Evolutionary conservation across 2,797 vertebrate species (phyloP), one percentile per base, ranked within the genome.

Genomic region (Remorina albescens): DNA sequence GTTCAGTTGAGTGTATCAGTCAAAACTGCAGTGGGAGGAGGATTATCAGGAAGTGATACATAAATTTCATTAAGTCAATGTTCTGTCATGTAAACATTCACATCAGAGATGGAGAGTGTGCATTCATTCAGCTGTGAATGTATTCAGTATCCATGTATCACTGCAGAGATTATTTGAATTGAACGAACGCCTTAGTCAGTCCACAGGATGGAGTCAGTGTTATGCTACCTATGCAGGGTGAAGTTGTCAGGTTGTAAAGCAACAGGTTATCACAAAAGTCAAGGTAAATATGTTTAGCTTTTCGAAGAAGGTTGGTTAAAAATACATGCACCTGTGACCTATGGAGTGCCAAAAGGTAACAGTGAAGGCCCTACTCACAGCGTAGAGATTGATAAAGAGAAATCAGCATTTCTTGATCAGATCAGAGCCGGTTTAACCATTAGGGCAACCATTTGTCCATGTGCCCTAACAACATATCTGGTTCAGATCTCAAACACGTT

Each of bases 211-310:
- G 25, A 76, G 59, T 49, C 36, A 26, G 13, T 61, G 37, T 10
- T 36, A 16, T 64, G 13, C 55, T 51, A 63, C 41, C 26, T 26
- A 4, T 65, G 41, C 26, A 23, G 21, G 23, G 58, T 66, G 26
- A 62, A 59, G 28, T 25, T 0, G 2, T 23, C 4, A 9, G 12
- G 16, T 46, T 69, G 19, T 56, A 67, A 71, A 87, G 39, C 34
- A 41, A n/a, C 26, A 49, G 39, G 53, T 75, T 78, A 80, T 83
- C 65, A 53, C 42, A 13, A n/a, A 64, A 50, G 80, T 86, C 72
- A 79, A 81, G 69, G 74, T 44, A 12, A 47, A 54, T 81, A 23
- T 67, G 44, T 58, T 71, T 16, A 61, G 26, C n/a, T 44, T 53
- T 74, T 44, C 53, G n/a, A 23, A 16, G n/a, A 11, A 32, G 54